A percentile compares a stretch with the other conserved stretches of the same genome.
These are phyloP conservation scores for Aelia acuminata DNA, from an alignment of 2,888 invertebrate species.

Conservation along the genomic window DNA sequence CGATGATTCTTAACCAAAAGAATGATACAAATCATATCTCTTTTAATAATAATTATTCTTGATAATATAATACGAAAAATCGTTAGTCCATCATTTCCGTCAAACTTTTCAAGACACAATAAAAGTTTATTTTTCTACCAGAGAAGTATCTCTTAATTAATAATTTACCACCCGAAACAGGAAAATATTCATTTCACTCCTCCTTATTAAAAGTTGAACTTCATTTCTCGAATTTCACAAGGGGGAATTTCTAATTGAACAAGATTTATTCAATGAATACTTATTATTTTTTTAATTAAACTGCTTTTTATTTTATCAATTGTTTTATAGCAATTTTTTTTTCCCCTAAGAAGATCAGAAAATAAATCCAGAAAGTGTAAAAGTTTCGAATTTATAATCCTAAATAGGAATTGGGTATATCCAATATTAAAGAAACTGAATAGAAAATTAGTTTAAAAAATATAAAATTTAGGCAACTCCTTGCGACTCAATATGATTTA, in stretches of 20 bases:
- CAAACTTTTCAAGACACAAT: background rate
- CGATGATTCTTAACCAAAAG: too few species aligned
- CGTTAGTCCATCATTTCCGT: background rate
- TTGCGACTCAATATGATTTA: too few species aligned
- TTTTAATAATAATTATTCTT: too few species aligned
- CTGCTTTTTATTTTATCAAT: background rate
- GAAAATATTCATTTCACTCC: constrained; percentile 4
- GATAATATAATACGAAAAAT: too few species aligned
- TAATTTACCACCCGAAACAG: background rate
- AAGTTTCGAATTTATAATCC: background rate
- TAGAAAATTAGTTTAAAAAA: too few species aligned
- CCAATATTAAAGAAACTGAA: too few species aligned
- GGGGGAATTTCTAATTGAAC: background rate
- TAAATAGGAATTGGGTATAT: too few species aligned
- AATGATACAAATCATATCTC: too few species aligned
- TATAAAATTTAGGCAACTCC: too few species aligned
- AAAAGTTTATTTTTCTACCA: too few species aligned
- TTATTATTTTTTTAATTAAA: constrained; percentile 27
- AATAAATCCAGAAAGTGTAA: background rate
- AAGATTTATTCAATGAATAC: background rate
- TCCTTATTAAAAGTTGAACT: constrained; percentile 3
- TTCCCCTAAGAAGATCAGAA: background rate
- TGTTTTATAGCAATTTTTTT: background rate
- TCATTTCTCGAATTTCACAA: background rate
- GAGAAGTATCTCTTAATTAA: background rate